Conservation (phyloP, 2,888 invertebrate species). For the Hyppa rectilinea region DNA sequence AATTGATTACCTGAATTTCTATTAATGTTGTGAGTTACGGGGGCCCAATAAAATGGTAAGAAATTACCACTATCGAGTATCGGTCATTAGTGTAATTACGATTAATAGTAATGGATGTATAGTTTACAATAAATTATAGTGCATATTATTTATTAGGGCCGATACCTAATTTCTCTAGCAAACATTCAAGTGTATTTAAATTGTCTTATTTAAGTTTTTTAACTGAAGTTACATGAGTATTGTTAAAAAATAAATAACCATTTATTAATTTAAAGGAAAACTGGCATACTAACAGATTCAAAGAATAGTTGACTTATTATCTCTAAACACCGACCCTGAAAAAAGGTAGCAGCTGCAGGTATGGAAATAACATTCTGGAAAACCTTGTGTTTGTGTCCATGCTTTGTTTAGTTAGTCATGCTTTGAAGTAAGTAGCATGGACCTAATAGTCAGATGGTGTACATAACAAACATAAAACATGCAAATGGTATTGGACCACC, state of each 20-base stretch:
- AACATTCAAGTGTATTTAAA: background rate
- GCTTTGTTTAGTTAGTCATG: background rate
- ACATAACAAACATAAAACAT: no score
- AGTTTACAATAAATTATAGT: background rate
- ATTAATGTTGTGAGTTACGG: slow-evolving; percentile 18
- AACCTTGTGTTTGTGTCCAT: background rate
- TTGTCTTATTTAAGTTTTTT: background rate
- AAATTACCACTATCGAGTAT: background rate
- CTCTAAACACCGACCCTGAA: background rate
- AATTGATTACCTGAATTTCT: background rate
- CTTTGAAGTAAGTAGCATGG: background rate
- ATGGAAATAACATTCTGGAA: background rate
- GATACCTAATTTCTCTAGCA: background rate
- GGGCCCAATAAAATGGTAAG: slow-evolving; percentile 44
- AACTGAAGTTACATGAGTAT: background rate
- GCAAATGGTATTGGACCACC: background rate
- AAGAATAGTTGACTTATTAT: background rate
- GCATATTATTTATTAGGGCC: background rate
- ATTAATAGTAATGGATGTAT: background rate
- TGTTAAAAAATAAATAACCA: background rate
- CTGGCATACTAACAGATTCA: background rate
- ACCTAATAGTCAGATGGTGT: background rate
- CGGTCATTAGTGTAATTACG: slow-evolving; percentile 27
- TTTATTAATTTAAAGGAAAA: background rate
- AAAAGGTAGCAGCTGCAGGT: background rate